These are phyloP conservation scores for Tyto alba DNA, from an alignment of 2,113 vertebrate species.

Conservation along the genomic window DNA sequence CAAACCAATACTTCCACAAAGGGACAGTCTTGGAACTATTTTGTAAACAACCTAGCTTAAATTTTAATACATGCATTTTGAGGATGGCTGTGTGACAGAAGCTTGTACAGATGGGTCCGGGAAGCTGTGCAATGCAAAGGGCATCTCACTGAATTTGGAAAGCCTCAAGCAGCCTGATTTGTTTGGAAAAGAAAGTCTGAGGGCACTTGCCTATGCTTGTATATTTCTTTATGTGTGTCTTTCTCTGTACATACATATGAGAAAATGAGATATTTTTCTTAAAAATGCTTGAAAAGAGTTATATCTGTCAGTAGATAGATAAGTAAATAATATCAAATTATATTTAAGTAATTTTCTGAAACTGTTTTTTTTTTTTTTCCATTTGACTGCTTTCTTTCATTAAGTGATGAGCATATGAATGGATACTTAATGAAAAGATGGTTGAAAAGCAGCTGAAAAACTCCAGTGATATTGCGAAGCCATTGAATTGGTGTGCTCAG, in stretches of 20 bases:
- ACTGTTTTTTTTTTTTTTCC: accelerated
- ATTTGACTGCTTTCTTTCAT: not conserved
- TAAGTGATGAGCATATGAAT: not conserved
- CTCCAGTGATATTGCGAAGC: not conserved
- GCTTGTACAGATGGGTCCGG: constrained; percentile 24
- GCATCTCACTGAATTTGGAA: not conserved
- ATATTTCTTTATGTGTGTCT: not conserved
- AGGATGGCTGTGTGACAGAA: constrained; percentile 47
- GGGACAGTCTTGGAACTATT: constrained; percentile 59
- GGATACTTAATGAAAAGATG: not conserved
- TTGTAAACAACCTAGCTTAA: constrained; percentile 55
- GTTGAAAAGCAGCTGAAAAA: constrained; percentile 2
- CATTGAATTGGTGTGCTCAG: not conserved
- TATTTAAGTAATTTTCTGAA: not conserved
- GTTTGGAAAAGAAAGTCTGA: not conserved
- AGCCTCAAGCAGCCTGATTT: not conserved
- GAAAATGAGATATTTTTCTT: not conserved
- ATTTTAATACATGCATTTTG: constrained; percentile 64
- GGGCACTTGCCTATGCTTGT: not conserved
- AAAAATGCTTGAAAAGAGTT: not conserved
- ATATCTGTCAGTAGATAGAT: not conserved
- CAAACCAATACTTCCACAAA: constrained; percentile 46
- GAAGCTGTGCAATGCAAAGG: constrained; percentile 25
- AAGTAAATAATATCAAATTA: not conserved
- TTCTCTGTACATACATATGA: not conserved